Conservation (phyloP, 2,888 invertebrate species). For the Myathropa florea region DNA sequence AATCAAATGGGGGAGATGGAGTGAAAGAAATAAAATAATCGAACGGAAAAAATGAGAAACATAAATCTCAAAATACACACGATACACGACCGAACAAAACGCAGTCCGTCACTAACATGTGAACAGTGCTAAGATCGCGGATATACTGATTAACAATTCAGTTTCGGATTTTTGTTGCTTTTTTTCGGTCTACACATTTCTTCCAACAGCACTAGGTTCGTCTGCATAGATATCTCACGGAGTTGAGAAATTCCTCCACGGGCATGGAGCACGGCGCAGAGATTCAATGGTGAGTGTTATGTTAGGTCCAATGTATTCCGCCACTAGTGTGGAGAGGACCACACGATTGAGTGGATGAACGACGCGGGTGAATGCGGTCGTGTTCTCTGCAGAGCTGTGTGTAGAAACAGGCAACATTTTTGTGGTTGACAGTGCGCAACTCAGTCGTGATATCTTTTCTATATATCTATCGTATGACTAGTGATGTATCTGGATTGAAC, state of each 20-base stretch:
- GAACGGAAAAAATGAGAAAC: constrained; percentile 21
- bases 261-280: constrained; percentile 60
- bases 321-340: not conserved
- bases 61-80: constrained; percentile 48
- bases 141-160: constrained; percentile 73
- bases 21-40: not conserved
- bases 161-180: constrained; percentile 69
- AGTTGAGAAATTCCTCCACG: constrained; percentile 66
- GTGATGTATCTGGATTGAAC: not conserved
- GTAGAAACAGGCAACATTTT: constrained; percentile 24
- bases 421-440: constrained; percentile 42
- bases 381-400: constrained; percentile 14
- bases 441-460: not conserved
- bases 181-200: constrained; percentile 50
- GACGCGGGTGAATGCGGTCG: constrained; percentile 36
- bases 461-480: not conserved
- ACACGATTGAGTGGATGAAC: not conserved
- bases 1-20: not conserved
- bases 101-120: constrained; percentile 76
- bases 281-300: constrained; percentile 42
- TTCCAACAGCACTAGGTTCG: constrained; percentile 48
- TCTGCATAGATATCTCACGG: constrained; percentile 57
- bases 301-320: constrained; percentile 24
- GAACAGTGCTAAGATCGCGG: constrained; percentile 77
- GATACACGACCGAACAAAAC: constrained; percentile 67